Conservation (phyloP, 2,888 invertebrate genomes). For the Andrena camellia region DNA sequence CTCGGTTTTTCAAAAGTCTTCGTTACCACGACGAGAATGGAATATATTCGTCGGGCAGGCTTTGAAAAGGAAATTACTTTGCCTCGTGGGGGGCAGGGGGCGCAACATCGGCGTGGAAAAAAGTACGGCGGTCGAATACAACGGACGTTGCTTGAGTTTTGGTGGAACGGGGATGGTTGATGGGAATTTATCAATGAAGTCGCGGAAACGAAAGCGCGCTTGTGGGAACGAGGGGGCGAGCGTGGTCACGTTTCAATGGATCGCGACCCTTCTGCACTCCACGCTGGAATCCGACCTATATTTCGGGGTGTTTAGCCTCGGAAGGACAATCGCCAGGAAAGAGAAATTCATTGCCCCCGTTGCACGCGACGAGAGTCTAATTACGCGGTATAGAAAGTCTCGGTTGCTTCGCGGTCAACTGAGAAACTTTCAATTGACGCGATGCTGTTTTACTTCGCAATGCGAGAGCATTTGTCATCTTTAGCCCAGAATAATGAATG, state of each 20-base stretch:
- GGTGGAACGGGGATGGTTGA: neutral
- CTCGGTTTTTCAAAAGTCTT: neutral
- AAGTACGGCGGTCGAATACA: neutral
- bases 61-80: neutral
- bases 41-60: neutral
- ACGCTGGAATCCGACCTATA: conserved; percentile 29
- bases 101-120: neutral
- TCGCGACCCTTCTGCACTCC: neutral
- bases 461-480: too few species aligned
- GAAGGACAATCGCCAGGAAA: conserved; percentile 14
- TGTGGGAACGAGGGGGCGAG: neutral
- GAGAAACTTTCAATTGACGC: neutral
- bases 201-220: conserved; percentile 1
- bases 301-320: conserved; percentile 13
- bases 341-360: conserved; percentile 16
- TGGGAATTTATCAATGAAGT: conserved; percentile 24
- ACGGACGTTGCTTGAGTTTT: neutral
- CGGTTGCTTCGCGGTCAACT: neutral
- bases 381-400: neutral
- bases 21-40: neutral
- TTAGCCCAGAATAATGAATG: neutral
- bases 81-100: neutral
- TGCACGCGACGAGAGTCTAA: neutral
- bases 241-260: conserved; percentile 1
- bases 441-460: neutral